Evolutionary conservation across 2,797 vertebrate genomes (phyloP).

Genomic region (Mormyrops attenuatus): DNA sequence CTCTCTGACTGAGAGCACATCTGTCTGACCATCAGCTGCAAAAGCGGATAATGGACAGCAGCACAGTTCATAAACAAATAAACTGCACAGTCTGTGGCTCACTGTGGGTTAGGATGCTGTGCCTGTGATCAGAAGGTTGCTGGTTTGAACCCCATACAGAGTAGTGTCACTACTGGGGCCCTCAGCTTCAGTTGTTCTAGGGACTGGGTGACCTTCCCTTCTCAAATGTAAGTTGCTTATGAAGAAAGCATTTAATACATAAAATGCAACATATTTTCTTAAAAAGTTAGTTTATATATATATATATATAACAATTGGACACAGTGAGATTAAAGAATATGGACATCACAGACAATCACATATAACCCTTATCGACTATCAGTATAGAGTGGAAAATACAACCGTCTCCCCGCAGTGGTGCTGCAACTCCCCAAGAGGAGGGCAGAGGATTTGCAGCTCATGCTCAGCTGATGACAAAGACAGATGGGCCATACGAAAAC

Average conservation of each 20-base stretch:
- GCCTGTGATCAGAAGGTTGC: neutral
- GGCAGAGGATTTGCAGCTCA: neutral
- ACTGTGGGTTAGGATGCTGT: neutral
- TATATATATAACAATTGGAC: too few relatives aligned
- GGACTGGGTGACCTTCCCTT: neutral
- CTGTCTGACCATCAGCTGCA: neutral
- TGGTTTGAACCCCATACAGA: neutral
- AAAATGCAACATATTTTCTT: too few relatives aligned
- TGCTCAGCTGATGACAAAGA: neutral
- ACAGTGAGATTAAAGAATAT: too few relatives aligned
- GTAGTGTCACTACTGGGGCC: neutral
- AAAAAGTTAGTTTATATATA: too few relatives aligned
- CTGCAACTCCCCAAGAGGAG: neutral
- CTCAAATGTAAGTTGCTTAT: neutral
- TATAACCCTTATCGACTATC: too few relatives aligned
- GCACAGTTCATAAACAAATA: neutral
- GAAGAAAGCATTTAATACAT: too few relatives aligned
- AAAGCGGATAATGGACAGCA: neutral
- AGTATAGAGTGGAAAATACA: neutral
- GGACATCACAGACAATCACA: too few relatives aligned
- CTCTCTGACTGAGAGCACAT: neutral
- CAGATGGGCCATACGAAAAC: neutral
- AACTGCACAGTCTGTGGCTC: neutral
- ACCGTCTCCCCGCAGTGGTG: neutral
- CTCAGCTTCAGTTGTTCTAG: neutral